Base-by-base conservation (phyloP, 2,797 vertebrate species). In the Chelonia mydas region DNA sequence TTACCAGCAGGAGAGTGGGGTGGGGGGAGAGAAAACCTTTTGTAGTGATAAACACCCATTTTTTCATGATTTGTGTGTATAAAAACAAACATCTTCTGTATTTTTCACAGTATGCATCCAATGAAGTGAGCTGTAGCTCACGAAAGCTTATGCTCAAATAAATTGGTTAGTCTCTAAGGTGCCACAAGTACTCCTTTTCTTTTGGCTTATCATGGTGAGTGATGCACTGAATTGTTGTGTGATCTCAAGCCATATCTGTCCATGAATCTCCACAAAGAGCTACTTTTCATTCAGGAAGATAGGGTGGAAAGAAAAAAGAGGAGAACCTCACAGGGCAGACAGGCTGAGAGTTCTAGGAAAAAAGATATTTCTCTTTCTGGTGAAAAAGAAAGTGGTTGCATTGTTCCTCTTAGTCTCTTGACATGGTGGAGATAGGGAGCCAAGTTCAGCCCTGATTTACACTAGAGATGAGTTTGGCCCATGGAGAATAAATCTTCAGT, bases 371-470 rank as follows among this genome's bases (percentile, higher is more conserved):
- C 13, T 49, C 37, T 86, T 88, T 79, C 37, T 80, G 27, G 3
- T 84, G 37, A 82, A 81, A 59, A 15, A 47, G 3, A 37, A 13
- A 11, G 3, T 78, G 33, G 83, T 94, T 88, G 33, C 17, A 65
- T 65, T 31, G 37, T 86, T 89, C 82, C 65, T 94, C 17, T 92
- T 91, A 89, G 89, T 41, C 41, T 94, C 92, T 92, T 90, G 83
- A 80, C 53, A 59, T 55, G 45, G 21, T 27, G 21, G 90, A 90
- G 65, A 72, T 7, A 54, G n/a, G 50, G 61, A 96, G 88, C 76
- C 25, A 86, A 77, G 79, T 92, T 86, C 1, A 0, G 15, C 45
- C 72, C 10, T 54, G 33, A 89, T 92, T 95, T 92, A 91, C 85
- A 78, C 45, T 51, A 81, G 54, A 55, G 25, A 25, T 86, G 90